Base-by-base conservation (phyloP, 2,113 vertebrate species). In the Dendrocopos noguchii region DNA sequence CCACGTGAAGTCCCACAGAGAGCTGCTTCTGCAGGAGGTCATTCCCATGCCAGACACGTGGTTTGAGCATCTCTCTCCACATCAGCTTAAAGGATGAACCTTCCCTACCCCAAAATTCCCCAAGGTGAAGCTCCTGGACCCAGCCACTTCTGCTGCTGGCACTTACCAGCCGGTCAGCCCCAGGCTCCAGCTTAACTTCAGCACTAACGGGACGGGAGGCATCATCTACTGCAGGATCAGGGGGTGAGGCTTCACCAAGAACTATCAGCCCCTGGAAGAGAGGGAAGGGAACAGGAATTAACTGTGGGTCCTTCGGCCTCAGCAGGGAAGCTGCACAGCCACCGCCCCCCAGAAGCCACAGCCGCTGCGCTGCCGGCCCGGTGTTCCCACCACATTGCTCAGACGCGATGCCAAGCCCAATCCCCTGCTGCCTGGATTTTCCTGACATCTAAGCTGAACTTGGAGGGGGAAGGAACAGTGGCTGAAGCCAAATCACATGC, bases 251-350 rank as follows among this genome's bases (percentile, higher is more conserved):
- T 25, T 99, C 99, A 52, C 98, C 99, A 68, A 99, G 97, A 95
- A 99, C 98, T 90, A 99, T 97, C 67, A 98, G 98, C 53, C 99
- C 99, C 99, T 99, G 93, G 2, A 66, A 96, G 52, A 94, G 76
- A 96, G 65, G 76, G 80, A 79, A 96, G 70, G 90, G 72, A 96
- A 90, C 42, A 61, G 88, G 68, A 36, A 79, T 77, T 61, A 61
- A 63, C n/a, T 2, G 36, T 10, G 27, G 46, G 46, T 81, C 85
- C 89, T 91, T 80, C 5, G 16, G 36, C 50, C 28, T 53, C n/a
- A 46, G 47, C 80, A 56, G 67, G 52, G 34, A 24, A 59, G 34
- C 50, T 21, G 28, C 29, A 3, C 52, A 44, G 25, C 42, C 34
- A 25, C 4, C 2, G 2, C 18, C 15, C 9, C 70, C 82, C 67